Evolutionary conservation across 2,888 invertebrate genomes (phyloP).

Genomic region (Cancer borealis): DNA sequence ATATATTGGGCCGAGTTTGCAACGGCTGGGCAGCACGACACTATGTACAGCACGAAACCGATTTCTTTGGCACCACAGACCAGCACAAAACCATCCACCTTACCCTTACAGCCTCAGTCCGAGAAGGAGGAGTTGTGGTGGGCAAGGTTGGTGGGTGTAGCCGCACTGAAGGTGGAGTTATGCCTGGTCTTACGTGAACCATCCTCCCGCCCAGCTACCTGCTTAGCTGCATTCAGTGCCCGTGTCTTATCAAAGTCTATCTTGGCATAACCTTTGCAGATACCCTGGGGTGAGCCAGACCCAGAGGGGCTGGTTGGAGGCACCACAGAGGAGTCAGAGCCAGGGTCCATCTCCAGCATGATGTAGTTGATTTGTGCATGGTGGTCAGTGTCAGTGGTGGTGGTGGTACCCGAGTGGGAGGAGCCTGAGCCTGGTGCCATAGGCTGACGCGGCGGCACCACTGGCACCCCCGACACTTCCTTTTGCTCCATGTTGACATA

Average conservation of each 20-base stretch:
- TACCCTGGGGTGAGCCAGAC: constrained; percentile 73
- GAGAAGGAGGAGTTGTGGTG: constrained; percentile 76
- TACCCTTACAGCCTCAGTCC: constrained; percentile 61
- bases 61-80: constrained; percentile 42
- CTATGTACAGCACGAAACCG: constrained; percentile 29
- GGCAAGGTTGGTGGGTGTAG: constrained; percentile 83
- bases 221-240: constrained; percentile 90
- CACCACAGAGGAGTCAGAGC: constrained; percentile 78
- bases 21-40: background rate
- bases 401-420: constrained; percentile 75
- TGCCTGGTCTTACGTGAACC: constrained; percentile 90
- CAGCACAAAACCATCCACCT: constrained; percentile 21
- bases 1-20: constrained; percentile 6
- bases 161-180: constrained; percentile 89
- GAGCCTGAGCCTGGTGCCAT: constrained; percentile 68
- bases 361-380: constrained; percentile 87
- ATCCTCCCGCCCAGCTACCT: constrained; percentile 83
- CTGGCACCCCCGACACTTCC: constrained; percentile 60
- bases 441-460: constrained; percentile 73
- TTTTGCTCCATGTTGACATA: constrained; percentile 74
- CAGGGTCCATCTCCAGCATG: constrained; percentile 86
- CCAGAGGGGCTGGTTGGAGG: constrained; percentile 78
- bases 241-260: constrained; percentile 97
- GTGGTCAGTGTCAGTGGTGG: constrained; percentile 78
- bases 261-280: constrained; percentile 86